These are phyloP conservation scores for Spea bombifrons DNA, from an alignment of 2,113 vertebrate genomes.

Conservation along the genomic window DNA sequence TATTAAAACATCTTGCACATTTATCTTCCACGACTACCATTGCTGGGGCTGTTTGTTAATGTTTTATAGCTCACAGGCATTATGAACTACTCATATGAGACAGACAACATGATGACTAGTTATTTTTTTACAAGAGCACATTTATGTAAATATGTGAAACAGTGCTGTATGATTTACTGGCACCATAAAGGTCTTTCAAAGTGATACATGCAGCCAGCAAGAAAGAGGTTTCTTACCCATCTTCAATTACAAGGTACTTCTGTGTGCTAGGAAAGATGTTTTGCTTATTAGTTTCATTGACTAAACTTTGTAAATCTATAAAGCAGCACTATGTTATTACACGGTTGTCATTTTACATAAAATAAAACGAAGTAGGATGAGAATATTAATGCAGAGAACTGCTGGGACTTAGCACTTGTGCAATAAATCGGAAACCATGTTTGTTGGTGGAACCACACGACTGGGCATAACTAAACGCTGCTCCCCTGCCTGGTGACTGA, in stretches of 20 bases:
- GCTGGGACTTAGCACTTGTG: neutral
- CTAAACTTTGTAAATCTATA: neutral
- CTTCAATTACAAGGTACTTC: slow-evolving; percentile 8
- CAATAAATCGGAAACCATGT: too few relatives aligned
- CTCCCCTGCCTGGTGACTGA: too few relatives aligned
- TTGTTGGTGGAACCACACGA: too few relatives aligned
- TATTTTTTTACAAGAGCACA: slow-evolving; percentile 44
- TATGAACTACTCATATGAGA: slow-evolving; percentile 44
- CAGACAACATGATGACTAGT: slow-evolving; percentile 46
- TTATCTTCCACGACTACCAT: slow-evolving; percentile 18
- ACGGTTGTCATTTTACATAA: neutral
- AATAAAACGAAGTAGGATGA: neutral
- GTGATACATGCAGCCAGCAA: slow-evolving; percentile 34
- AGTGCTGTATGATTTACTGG: slow-evolving; percentile 40
- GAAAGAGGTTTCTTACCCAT: slow-evolving; percentile 3
- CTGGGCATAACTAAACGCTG: too few relatives aligned
- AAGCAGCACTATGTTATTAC: neutral
- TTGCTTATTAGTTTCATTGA: neutral
- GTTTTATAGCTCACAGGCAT: slow-evolving; percentile 37
- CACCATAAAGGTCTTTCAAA: slow-evolving; percentile 40
- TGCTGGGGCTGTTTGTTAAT: slow-evolving; percentile 16
- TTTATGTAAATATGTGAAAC: slow-evolving; percentile 48
- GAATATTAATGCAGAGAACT: neutral
- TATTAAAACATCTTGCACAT: slow-evolving; percentile 33
- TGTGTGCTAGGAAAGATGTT: neutral